These are phyloP conservation scores for Muscicapa adusta DNA, from an alignment of 2,113 vertebrate genomes.

Conservation along the genomic window DNA sequence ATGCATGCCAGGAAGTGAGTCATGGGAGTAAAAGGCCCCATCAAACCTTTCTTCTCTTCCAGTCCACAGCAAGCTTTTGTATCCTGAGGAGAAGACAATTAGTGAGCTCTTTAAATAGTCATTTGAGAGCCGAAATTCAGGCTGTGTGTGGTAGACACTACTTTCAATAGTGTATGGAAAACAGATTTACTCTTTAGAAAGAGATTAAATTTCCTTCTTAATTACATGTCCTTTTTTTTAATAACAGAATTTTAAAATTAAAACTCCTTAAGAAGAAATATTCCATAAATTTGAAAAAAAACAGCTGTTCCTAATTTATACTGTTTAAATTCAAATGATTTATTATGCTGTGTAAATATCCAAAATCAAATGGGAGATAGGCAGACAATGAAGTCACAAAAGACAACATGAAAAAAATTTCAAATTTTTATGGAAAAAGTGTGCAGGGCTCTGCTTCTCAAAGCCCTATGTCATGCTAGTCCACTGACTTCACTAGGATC, in stretches of 20 bases:
- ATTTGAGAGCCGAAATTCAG: background rate
- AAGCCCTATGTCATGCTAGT: background rate
- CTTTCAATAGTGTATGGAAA: background rate
- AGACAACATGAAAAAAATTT: background rate
- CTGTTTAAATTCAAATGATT: background rate
- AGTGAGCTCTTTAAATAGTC: background rate
- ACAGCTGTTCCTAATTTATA: background rate
- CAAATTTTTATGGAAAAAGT: background rate
- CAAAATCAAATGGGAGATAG: background rate
- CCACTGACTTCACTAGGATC: background rate
- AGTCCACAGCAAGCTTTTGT: background rate
- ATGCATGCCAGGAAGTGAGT: background rate
- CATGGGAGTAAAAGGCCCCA: background rate
- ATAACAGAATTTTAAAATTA: background rate
- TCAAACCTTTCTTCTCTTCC: background rate
- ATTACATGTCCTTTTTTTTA: background rate
- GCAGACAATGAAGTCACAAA: background rate
- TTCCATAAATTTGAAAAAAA: background rate
- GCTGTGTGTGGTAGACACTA: background rate
- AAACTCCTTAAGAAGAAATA: background rate
- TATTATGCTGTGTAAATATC: background rate
- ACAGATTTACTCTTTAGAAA: background rate
- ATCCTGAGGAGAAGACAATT: background rate
- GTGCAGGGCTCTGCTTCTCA: background rate
- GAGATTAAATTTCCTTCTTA: background rate